A percentile compares a stretch with the other conserved stretches of the same genome.
Conservation (phyloP, 1,140 invertebrate species). For the Oedothorax gibbosus region DNA sequence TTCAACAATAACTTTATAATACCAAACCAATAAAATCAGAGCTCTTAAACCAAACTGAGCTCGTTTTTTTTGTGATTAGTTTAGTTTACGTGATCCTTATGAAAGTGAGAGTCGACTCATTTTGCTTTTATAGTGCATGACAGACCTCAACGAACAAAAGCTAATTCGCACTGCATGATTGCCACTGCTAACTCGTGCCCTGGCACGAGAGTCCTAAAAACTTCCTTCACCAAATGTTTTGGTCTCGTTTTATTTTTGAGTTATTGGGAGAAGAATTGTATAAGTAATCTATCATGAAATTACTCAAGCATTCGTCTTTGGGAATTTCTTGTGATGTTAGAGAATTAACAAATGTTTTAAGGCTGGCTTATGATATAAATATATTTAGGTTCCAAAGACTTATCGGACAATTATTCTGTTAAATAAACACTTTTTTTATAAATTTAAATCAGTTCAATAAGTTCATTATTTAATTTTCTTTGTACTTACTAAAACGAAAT, state of each 20-base stretch:
- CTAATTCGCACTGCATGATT: slow-evolving; percentile 41
- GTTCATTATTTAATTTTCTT: no score
- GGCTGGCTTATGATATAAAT: background rate
- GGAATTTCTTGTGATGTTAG: background rate
- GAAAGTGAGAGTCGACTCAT: slow-evolving; percentile 33
- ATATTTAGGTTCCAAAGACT: no score
- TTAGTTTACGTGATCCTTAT: background rate
- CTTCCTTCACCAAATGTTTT: background rate
- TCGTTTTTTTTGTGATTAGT: no score
- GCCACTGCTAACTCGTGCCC: slow-evolving; percentile 16
- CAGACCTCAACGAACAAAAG: slow-evolving; percentile 16
- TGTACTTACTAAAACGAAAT: no score
- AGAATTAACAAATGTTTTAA: background rate
- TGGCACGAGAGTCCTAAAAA: slow-evolving; percentile 12
- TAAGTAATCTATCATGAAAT: background rate
- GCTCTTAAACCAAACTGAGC: no score
- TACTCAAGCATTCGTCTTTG: background rate
- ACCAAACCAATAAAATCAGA: no score
- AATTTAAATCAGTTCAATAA: no score
- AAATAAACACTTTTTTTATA: no score
- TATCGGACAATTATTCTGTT: no score
- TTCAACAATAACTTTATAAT: no score
- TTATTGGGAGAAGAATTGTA: background rate
- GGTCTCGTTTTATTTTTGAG: background rate
- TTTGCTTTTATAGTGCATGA: slow-evolving; percentile 55